Evolutionary conservation across 2,113 vertebrate genomes (phyloP).

Genomic region (Proteles cristata): DNA sequence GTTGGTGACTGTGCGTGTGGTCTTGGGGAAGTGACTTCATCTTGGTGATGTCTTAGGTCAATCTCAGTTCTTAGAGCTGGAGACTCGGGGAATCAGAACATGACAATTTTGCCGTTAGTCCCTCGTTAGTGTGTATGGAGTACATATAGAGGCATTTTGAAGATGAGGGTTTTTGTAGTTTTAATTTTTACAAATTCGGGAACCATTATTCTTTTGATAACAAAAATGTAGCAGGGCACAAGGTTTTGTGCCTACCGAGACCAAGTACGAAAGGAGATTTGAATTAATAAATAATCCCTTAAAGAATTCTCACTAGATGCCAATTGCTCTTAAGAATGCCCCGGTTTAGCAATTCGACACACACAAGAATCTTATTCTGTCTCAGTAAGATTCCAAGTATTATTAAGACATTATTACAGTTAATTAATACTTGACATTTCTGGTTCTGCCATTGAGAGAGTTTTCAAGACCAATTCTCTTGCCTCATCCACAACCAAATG

Average conservation of each 20-base stretch:
- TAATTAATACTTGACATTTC: slow-evolving; percentile 58
- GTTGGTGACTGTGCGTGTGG: background rate
- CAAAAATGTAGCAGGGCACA: slow-evolving; percentile 30
- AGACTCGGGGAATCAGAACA: background rate
- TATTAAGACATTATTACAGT: slow-evolving; percentile 22
- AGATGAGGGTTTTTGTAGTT: background rate
- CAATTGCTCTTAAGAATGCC: slow-evolving; percentile 50
- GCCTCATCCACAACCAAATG: background rate
- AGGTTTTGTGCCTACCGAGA: slow-evolving; percentile 15
- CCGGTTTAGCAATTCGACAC: slow-evolving; percentile 22
- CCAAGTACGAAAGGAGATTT: slow-evolving; percentile 49
- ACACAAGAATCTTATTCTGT: background rate
- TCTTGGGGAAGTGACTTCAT: background rate
- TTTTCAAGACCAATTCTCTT: slow-evolving; percentile 35
- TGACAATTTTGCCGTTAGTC: background rate
- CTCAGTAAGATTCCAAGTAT: slow-evolving; percentile 32
- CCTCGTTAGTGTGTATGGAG: background rate
- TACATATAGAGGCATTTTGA: background rate
- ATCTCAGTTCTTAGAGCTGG: background rate
- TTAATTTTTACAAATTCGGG: slow-evolving; percentile 45
- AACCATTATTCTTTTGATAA: slow-evolving; percentile 45
- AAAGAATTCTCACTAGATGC: slow-evolving; percentile 65
- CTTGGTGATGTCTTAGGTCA: slow-evolving; percentile 27
- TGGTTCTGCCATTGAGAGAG: slow-evolving; percentile 19
- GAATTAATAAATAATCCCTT: slow-evolving; percentile 65